Evolutionary conservation across 2,888 invertebrate species (phyloP).

Genomic region (Caenorhabditis angaria): DNA sequence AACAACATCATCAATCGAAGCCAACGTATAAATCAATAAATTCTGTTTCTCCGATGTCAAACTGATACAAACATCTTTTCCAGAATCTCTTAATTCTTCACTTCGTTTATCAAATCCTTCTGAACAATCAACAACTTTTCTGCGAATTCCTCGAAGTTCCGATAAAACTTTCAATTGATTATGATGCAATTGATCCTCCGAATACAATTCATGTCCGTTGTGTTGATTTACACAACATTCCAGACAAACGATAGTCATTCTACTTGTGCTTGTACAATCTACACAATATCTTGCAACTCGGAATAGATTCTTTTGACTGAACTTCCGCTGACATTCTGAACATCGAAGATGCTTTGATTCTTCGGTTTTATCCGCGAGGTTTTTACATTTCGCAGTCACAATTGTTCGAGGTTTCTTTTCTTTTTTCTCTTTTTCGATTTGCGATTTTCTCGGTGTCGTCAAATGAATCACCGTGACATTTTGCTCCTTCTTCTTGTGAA

Average conservation of each 20-base stretch:
- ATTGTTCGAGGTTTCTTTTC: background rate
- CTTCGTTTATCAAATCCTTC: slow-evolving; percentile 46
- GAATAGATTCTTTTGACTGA: slow-evolving; percentile 43
- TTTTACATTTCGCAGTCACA: background rate
- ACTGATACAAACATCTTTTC: slow-evolving; percentile 23
- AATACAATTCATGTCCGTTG: slow-evolving; percentile 64
- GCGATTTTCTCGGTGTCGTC: background rate
- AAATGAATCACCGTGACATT: slow-evolving; percentile 60
- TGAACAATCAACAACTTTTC: slow-evolving; percentile 36
- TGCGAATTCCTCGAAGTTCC: slow-evolving; percentile 51
- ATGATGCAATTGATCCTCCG: slow-evolving; percentile 54
- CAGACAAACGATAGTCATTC: slow-evolving; percentile 57
- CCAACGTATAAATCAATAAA: slow-evolving; percentile 34
- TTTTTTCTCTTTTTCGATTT: background rate
- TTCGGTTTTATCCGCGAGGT: slow-evolving; percentile 33
- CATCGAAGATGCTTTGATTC: slow-evolving; percentile 45
- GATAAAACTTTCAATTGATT: slow-evolving; percentile 52
- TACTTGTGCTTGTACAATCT: slow-evolving; percentile 46
- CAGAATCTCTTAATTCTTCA: slow-evolving; percentile 25
- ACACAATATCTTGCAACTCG: slow-evolving; percentile 54
- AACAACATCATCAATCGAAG: slow-evolving; percentile 40
- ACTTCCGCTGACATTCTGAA: slow-evolving; percentile 49
- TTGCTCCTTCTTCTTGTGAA: slow-evolving; percentile 40
- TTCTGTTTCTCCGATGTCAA: slow-evolving; percentile 37
- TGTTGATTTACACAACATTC: slow-evolving; percentile 69